These are phyloP conservation scores for Sparus aurata DNA, from an alignment of 2,797 vertebrate species.

Conservation along the genomic window DNA sequence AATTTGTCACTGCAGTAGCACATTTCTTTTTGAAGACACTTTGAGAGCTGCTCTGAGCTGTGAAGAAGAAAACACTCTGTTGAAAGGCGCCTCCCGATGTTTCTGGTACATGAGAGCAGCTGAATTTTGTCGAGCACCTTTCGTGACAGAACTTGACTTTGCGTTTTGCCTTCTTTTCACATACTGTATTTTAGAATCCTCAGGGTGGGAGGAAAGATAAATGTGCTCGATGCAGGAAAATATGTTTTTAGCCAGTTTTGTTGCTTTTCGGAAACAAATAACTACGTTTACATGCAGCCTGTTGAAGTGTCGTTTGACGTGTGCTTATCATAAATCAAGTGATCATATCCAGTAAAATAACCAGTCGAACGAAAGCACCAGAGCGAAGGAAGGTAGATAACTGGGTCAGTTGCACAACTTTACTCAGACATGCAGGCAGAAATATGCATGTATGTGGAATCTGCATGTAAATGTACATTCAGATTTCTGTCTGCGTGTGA, in stretches of 20 bases:
- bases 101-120: constrained; percentile 31
- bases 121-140: constrained; percentile 26
- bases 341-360: constrained; percentile 38
- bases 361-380: constrained; percentile 8
- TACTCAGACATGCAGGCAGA: neutral
- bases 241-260: neutral
- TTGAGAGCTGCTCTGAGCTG: constrained; percentile 27
- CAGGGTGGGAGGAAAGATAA: constrained; percentile 54
- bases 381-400: constrained; percentile 15
- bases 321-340: neutral
- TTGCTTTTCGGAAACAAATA: constrained; percentile 12
- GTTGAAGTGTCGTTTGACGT: constrained; percentile 20
- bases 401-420: constrained; percentile 3
- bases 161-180: constrained; percentile 38
- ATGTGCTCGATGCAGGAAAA: neutral
- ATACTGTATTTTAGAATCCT: constrained; percentile 59
- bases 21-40: constrained; percentile 40
- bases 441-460: neutral
- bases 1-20: constrained; percentile 33
- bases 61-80: constrained; percentile 31
- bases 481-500: constrained; percentile 23
- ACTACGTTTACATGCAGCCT: constrained; percentile 43
- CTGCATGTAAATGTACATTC: neutral
- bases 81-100: constrained; percentile 19
- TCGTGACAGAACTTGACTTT: constrained; percentile 35